Evolutionary conservation across 2,888 invertebrate genomes (phyloP), one percentile per base, ranked within the genome.

Genomic region (Spilarctia lutea): DNA sequence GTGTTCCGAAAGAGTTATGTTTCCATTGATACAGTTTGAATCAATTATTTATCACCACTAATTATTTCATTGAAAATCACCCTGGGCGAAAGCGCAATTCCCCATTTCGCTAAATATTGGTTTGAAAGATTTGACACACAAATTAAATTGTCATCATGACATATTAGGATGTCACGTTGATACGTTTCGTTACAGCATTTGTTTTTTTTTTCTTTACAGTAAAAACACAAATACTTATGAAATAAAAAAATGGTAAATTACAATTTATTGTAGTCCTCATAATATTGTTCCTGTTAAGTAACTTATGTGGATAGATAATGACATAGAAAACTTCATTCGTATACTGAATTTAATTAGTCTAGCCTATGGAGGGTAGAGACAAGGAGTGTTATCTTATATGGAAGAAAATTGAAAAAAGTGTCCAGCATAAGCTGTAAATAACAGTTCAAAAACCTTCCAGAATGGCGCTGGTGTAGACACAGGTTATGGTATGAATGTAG

Each of bases 1-100:
- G 39, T 75, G 74, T 76, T 73, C 69, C 52, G 24, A 75, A 71
- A 72, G 70, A 82, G 75, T 77, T 80, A 74, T 72, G 78, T 75
- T 78, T 75, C 48, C 78, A 80, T 83, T 80, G 65, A 63, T 71
- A 68, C 52, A 72, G 72, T 78, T 78, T 73, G 60, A 3, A 33
- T 63, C 73, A 68, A 74, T 75, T 75, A 60, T 24, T 74, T 72
- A 63, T 70, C 75, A 70, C 70, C 77, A 72, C 67, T 65, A 68
- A 83, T 72, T 78, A 76, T 75, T 79, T 76, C 63, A 42, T 71
- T 71, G 72, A 63, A 68, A 42, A 42, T 72, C n/a, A 65, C 75
- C 75, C 67, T 56, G 68, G 71, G 66, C 67, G 73, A 78, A 71
- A 65, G 30, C 65, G 73, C 75, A 82, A 70, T 73, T 68, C 69